Evolutionary conservation across 2,888 invertebrate species (phyloP).

Genomic region (Tachystola acroxantha): DNA sequence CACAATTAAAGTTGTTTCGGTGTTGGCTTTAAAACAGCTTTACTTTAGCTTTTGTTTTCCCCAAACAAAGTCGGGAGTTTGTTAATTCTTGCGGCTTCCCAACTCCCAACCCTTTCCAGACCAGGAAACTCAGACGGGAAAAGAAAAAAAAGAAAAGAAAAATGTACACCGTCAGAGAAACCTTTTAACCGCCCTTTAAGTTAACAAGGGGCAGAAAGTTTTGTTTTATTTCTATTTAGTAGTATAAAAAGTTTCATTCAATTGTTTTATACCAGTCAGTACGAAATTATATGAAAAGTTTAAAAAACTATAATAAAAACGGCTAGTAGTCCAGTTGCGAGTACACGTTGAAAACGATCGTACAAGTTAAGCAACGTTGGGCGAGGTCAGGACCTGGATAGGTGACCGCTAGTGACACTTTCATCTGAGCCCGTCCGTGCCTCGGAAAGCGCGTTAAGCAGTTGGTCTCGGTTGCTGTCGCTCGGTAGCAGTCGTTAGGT

Average conservation of each 20-base stretch:
- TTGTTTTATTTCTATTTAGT: conserved; percentile 22
- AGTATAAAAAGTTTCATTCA: not conserved
- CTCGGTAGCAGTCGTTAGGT: too few relatives aligned
- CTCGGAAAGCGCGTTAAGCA: too few relatives aligned
- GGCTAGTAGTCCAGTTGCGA: too few relatives aligned
- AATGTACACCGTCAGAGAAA: conserved; percentile 59
- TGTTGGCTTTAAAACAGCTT: not conserved
- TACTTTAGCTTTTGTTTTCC: conserved; percentile 2
- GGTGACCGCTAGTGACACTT: too few relatives aligned
- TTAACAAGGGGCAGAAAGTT: conserved; percentile 48
- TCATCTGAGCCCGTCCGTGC: too few relatives aligned
- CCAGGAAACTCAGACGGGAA: conserved; percentile 19
- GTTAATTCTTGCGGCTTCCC: conserved; percentile 54
- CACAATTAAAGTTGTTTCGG: not conserved
- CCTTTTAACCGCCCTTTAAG: conserved; percentile 66
- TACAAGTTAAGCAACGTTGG: too few relatives aligned
- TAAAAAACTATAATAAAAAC: too few relatives aligned
- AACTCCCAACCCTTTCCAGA: conserved; percentile 59
- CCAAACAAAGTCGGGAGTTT: conserved; percentile 12
- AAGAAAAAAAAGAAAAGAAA: conserved; percentile 34
- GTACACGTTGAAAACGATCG: too few relatives aligned
- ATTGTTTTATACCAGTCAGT: too few relatives aligned
- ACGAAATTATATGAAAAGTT: too few relatives aligned
- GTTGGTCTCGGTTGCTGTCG: too few relatives aligned
- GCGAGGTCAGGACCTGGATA: too few relatives aligned